These are phyloP conservation scores for Ammodytes marinus DNA, from an alignment of 2,113 vertebrate genomes.

Conservation along the genomic window DNA sequence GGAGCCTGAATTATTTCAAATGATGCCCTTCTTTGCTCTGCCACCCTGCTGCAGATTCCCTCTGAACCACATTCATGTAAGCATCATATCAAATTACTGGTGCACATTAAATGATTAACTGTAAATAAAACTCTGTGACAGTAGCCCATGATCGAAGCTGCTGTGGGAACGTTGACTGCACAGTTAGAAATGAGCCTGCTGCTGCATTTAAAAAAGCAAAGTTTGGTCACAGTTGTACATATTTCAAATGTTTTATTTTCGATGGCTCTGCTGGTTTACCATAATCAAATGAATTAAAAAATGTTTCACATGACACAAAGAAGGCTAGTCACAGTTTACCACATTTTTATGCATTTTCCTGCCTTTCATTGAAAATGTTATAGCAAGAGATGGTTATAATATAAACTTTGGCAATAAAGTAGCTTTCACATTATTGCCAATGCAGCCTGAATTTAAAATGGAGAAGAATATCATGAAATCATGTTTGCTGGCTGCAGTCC, in stretches of 20 bases:
- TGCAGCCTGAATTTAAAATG: neutral
- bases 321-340: neutral
- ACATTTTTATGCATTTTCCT: neutral
- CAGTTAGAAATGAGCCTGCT: slow-evolving; percentile 27
- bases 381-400: neutral
- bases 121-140: slow-evolving; percentile 32
- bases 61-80: slow-evolving; percentile 13
- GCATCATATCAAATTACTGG: slow-evolving; percentile 30
- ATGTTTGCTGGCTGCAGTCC: neutral
- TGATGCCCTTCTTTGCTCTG: neutral
- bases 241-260: slow-evolving; percentile 42
- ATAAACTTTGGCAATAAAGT: neutral
- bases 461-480: neutral
- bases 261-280: slow-evolving; percentile 21
- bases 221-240: slow-evolving; percentile 47
- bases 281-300: slow-evolving; percentile 21
- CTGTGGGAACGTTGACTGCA: slow-evolving; percentile 63
- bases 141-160: slow-evolving; percentile 5
- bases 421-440: neutral
- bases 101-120: slow-evolving; percentile 34
- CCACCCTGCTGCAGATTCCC: slow-evolving; percentile 10
- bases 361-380: neutral
- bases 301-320: neutral
- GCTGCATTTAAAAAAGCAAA: slow-evolving; percentile 49
- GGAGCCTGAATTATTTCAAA: neutral